phyloP scores from a whole-genome alignment of 2,113 vertebrate genomes.

The Microcebus jonahi region DNA sequence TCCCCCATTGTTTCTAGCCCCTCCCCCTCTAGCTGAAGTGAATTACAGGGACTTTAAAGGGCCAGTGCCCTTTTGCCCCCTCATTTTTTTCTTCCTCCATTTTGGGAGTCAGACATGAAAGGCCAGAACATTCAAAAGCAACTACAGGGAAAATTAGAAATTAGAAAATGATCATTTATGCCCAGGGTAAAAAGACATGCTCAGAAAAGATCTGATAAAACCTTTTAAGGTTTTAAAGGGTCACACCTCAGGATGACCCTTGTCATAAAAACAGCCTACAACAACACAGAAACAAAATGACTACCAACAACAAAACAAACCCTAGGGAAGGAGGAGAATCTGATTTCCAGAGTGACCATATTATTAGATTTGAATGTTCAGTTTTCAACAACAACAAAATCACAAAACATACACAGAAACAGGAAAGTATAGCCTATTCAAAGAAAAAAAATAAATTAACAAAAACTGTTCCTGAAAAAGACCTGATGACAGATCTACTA shows the following conservation, averaged over 20 bases:
- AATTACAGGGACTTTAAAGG: not conserved
- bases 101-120: not conserved
- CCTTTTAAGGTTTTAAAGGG: too few relatives aligned
- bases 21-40: not conserved
- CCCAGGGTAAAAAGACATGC: not conserved
- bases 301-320: not conserved
- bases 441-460: not conserved
- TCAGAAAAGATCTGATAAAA: not conserved
- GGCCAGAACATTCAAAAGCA: not conserved
- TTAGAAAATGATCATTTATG: not conserved
- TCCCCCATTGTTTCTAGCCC: not conserved
- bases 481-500: not conserved
- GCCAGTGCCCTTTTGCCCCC: fast-evolving
- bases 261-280: not conserved
- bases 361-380: not conserved
- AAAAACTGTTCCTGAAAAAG: not conserved
- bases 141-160: not conserved
- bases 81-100: not conserved
- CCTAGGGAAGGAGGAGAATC: not conserved
- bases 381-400: not conserved
- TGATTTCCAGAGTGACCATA: not conserved
- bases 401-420: not conserved
- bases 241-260: not conserved
- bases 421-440: not conserved
- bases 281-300: not conserved